These are phyloP conservation scores for Phthorimaea operculella DNA, from an alignment of 1,140 invertebrate genomes.

Conservation along the genomic window DNA sequence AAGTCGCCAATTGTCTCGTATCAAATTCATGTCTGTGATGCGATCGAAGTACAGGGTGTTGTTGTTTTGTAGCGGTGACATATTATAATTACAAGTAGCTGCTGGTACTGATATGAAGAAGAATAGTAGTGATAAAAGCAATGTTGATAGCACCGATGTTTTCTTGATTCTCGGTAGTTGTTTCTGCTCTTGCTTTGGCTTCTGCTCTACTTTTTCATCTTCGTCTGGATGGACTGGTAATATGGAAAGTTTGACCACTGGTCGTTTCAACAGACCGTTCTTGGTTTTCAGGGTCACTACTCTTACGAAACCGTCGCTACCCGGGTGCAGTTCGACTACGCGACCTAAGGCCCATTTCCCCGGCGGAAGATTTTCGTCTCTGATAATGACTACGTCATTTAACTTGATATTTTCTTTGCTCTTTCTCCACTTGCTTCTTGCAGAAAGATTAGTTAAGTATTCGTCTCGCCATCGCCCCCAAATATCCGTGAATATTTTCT, in stretches of 20 bases:
- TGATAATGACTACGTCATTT: conserved; percentile 24
- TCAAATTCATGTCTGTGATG: conserved; percentile 18
- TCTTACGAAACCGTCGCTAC: conserved; percentile 29
- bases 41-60: conserved; percentile 21
- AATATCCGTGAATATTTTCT: conserved; percentile 9
- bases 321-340: conserved; percentile 26
- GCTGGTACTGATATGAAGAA: conserved; percentile 17
- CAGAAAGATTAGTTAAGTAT: conserved; percentile 10
- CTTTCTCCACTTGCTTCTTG: conserved; percentile 11
- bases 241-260: not conserved
- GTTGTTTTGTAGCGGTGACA: conserved; percentile 13
- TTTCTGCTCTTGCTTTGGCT: not conserved
- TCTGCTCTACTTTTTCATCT: not conserved
- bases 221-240: not conserved
- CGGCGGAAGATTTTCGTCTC: conserved; percentile 18
- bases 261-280: conserved; percentile 6
- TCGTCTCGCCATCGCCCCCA: conserved; percentile 14
- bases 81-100: conserved; percentile 10
- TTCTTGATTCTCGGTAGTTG: conserved; percentile 1
- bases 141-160: conserved; percentile 6
- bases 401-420: conserved; percentile 9
- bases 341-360: conserved; percentile 24
- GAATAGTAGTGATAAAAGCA: conserved; percentile 10
- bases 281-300: conserved; percentile 27
- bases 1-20: conserved; percentile 19